Conservation (phyloP, 1,140 invertebrate species). For the Arctopsyche grandis region DNA sequence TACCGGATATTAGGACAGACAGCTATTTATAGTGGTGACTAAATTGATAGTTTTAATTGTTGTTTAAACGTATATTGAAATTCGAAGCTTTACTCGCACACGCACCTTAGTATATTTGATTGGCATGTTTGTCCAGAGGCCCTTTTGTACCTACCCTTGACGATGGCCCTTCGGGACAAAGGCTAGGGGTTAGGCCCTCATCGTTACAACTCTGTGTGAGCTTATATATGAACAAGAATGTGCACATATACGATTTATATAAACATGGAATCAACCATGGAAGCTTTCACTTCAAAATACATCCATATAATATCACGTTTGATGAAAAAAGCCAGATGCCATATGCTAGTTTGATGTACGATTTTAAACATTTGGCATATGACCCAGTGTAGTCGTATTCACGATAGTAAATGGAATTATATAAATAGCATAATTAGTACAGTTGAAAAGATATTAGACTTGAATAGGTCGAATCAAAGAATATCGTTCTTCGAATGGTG, state of each 20-base stretch:
- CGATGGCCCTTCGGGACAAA: constrained; percentile 30
- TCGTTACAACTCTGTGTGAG: no score
- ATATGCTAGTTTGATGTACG: no score
- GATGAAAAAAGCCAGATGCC: no score
- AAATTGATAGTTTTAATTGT: constrained; percentile 27
- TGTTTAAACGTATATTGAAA: constrained; percentile 21
- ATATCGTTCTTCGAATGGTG: neutral
- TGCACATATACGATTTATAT: neutral
- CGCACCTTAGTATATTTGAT: constrained; percentile 44
- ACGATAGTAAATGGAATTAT: no score
- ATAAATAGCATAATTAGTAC: no score
- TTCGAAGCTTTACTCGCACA: neutral
- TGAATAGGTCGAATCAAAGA: neutral
- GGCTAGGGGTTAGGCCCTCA: neutral
- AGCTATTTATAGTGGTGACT: neutral
- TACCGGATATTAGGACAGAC: neutral
- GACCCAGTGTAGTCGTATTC: no score
- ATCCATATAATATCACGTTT: no score
- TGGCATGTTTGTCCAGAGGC: constrained; percentile 39
- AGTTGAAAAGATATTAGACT: no score
- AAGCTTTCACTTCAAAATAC: neutral
- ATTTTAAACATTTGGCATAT: no score
- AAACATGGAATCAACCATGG: neutral
- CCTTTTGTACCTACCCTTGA: constrained; percentile 23
- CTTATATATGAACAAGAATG: neutral